phyloP scores from a whole-genome alignment of 2,888 invertebrate species.

The Aquatica leii region DNA sequence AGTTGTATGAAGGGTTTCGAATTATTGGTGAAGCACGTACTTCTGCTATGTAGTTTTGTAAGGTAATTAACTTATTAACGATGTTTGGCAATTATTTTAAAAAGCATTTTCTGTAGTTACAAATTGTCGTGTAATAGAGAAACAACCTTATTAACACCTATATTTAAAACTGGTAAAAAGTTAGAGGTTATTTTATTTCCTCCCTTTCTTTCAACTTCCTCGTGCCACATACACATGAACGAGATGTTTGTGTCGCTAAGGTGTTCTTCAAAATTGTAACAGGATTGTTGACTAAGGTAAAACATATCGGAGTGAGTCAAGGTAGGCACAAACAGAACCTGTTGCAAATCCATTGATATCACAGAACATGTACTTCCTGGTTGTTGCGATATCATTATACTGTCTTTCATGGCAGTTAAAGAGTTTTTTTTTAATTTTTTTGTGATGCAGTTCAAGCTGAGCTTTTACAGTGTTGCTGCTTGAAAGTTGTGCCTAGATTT shows the following conservation, averaged over 20 bases:
- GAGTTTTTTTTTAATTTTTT: not conserved
- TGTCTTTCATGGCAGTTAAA: not conserved
- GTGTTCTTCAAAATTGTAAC: too few species aligned
- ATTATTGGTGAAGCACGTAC: too few species aligned
- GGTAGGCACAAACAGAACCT: not conserved
- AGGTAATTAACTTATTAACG: too few species aligned
- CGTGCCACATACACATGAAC: not conserved
- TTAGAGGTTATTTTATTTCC: not conserved
- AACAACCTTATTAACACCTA: too few species aligned
- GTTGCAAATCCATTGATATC: not conserved
- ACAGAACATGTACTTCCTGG: not conserved
- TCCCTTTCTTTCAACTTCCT: not conserved
- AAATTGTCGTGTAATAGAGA: too few species aligned
- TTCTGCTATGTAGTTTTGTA: too few species aligned
- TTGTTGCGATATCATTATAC: not conserved
- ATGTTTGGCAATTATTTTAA: too few species aligned
- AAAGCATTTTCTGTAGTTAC: too few species aligned
- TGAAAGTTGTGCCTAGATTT: not conserved
- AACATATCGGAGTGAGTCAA: not conserved
- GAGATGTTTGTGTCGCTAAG: not conserved
- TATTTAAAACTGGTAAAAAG: too few species aligned
- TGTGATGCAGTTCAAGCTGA: not conserved
- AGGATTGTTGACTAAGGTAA: too few species aligned
- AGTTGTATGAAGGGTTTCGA: too few species aligned
- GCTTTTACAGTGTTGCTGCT: not conserved